Base-by-base conservation (phyloP, 2,888 invertebrate genomes). In the Aplocera efformata region DNA sequence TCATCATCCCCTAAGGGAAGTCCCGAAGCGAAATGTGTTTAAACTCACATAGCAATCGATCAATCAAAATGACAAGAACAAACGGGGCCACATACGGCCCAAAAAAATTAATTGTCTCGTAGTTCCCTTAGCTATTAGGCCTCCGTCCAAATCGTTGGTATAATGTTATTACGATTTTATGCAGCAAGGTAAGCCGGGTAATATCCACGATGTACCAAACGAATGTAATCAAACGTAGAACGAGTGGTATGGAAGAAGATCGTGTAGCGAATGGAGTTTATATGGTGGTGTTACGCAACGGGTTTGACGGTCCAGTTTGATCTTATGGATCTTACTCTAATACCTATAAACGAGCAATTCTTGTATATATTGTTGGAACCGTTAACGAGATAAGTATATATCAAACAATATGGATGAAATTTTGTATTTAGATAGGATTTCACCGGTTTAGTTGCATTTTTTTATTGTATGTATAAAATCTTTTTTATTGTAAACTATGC, bases 101-200 rank as follows among this genome's bases (percentile, higher is more conserved):
- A 32, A 52, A 50, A 50, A 55, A 52, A 55, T 46, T 55, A 55
- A 55, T 55, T 55, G 50, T 44, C 40, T 37, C 39, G 26, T 36
- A 41, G 37, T 37, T 42, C 35, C 31, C 35, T 26, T 11, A 32
- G 47, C 47, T 50, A 48, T 52, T 43, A 50, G 46, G 50, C 43
- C 38, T 36, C 10, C 31, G 42, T 46, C 50, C 54, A 50, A 48
- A 40, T 46, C 46, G 36, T 44, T 52, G 34, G 54, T 31, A 55
- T 55, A 55, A 55, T 55, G 48, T 44, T 52, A 55, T 55, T 46
- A 47, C 48, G 21, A 45, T 55, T 47, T 55, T 55, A 55, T 55
- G 44, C 54, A 50, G 46, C 39, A 34, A 39, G 40, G 44, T 36
- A 36, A 38, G 27, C 17, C 21, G 7, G n/a, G n/a, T n/a, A n/a